Percentiles rank a stretch among this genome's conserved stretches.
Conservation (phyloP, 2,113 vertebrate species). For the Aegotheles bennettii region DNA sequence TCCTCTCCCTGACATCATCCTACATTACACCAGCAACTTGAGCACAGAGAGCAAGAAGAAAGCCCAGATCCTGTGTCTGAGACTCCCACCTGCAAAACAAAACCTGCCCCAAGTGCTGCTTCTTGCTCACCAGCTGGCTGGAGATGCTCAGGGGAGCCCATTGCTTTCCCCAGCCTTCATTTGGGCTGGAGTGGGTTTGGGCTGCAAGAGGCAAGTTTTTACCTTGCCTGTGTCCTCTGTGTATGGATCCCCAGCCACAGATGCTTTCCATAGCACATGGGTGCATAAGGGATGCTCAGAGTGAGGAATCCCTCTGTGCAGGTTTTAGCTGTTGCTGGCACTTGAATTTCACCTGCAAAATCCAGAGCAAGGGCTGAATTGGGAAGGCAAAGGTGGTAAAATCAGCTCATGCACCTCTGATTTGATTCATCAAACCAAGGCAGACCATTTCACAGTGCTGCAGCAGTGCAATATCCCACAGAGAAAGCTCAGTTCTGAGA, state of each 20-base stretch:
- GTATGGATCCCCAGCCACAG: fast-evolving
- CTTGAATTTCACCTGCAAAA: background rate
- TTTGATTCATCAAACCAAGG: background rate
- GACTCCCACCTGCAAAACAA: background rate
- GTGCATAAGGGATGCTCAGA: background rate
- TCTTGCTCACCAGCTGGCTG: no score
- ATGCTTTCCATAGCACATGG: background rate
- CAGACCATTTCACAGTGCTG: background rate
- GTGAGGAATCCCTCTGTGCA: background rate
- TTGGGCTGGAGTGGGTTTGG: background rate
- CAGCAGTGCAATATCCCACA: fast-evolving
- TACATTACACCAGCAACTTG: no score
- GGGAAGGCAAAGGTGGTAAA: background rate
- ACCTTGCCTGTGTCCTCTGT: background rate
- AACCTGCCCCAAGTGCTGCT: background rate
- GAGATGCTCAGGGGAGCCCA: background rate
- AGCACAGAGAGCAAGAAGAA: background rate
- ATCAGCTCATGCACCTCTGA: background rate
- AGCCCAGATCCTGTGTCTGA: background rate
- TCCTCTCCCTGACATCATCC: background rate
- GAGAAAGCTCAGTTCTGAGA: background rate
- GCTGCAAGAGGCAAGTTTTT: background rate
- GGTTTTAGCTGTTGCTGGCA: background rate
- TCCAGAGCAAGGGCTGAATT: background rate
- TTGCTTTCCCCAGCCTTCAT: background rate